phyloP scores from a whole-genome alignment of 2,113 vertebrate species.

The Hemicordylus capensis region DNA sequence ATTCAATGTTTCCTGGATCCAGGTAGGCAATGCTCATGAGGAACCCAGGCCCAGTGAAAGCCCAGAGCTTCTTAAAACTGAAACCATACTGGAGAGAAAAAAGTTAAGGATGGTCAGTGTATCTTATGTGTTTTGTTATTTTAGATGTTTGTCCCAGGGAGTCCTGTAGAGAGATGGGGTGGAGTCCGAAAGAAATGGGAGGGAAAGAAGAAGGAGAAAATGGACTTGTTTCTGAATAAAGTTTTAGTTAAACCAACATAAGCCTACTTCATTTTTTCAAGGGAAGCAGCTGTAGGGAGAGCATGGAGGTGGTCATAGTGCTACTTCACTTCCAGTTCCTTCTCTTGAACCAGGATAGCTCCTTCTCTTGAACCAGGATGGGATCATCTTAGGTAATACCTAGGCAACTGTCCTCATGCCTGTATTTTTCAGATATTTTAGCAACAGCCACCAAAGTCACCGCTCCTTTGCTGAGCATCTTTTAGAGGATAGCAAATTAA shows the following conservation, averaged over 20 bases:
- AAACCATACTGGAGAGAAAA: constrained; percentile 66
- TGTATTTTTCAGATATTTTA: not conserved
- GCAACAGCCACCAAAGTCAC: not conserved
- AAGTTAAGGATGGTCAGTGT: not conserved
- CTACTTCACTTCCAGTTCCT: not conserved
- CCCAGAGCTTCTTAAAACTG: constrained; percentile 82
- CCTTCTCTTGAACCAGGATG: not conserved
- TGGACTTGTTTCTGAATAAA: no score
- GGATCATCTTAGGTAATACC: not conserved
- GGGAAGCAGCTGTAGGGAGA: no score
- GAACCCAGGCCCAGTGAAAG: constrained; percentile 82
- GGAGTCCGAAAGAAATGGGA: no score
- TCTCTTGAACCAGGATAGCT: not conserved
- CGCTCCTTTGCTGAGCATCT: not conserved
- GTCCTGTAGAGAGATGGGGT: no score
- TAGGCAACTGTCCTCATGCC: not conserved
- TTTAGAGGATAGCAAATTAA: not conserved
- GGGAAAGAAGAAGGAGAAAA: no score
- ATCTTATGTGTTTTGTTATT: no score
- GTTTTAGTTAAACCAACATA: no score
- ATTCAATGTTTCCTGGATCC: constrained; percentile 83
- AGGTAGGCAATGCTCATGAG: constrained; percentile 86
- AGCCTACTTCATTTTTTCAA: no score
- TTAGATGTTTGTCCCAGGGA: no score
- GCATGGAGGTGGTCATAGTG: not conserved